Evolutionary conservation across 1,140 invertebrate species (phyloP).

Genomic region (Drosophila virilis): DNA sequence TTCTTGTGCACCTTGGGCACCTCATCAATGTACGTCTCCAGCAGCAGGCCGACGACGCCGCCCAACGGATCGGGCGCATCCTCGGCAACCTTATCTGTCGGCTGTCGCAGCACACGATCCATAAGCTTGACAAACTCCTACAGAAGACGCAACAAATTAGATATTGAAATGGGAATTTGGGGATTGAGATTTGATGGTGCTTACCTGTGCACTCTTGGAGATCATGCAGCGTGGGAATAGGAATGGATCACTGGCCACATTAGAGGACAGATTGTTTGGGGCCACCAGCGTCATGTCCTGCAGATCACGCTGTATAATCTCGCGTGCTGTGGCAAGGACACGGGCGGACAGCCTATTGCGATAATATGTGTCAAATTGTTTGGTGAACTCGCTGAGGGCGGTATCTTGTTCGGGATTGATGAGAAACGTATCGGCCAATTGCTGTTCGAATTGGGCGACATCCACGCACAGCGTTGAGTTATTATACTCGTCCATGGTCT

Average conservation of each 20-base stretch:
- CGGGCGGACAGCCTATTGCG: constrained; percentile 91
- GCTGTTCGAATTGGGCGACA: constrained; percentile 88
- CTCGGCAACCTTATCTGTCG: constrained; percentile 86
- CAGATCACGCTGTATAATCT: constrained; percentile 92
- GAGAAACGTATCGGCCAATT: constrained; percentile 85
- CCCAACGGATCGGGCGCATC: constrained; percentile 88
- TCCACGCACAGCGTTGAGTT: constrained; percentile 87
- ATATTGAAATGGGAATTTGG: too few relatives aligned
- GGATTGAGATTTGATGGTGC: neutral
- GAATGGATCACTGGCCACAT: constrained; percentile 61
- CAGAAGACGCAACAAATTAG: neutral
- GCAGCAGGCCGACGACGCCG: constrained; percentile 86
- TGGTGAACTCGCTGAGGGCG: constrained; percentile 88
- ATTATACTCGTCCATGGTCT: constrained; percentile 88
- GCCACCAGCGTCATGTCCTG: constrained; percentile 89
- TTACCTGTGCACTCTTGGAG: constrained; percentile 84
- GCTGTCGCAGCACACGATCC: constrained; percentile 90
- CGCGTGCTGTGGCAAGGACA: constrained; percentile 88
- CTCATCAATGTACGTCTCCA: constrained; percentile 91
- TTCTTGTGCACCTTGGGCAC: constrained; percentile 92
- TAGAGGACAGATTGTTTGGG: constrained; percentile 82
- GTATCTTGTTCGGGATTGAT: constrained; percentile 83
- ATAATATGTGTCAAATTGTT: constrained; percentile 91
- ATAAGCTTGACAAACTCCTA: constrained; percentile 89
- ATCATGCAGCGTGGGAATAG: constrained; percentile 88